Evolutionary conservation across 2,113 vertebrate species (phyloP).

Genomic region (Brachypteracias leptosomus): DNA sequence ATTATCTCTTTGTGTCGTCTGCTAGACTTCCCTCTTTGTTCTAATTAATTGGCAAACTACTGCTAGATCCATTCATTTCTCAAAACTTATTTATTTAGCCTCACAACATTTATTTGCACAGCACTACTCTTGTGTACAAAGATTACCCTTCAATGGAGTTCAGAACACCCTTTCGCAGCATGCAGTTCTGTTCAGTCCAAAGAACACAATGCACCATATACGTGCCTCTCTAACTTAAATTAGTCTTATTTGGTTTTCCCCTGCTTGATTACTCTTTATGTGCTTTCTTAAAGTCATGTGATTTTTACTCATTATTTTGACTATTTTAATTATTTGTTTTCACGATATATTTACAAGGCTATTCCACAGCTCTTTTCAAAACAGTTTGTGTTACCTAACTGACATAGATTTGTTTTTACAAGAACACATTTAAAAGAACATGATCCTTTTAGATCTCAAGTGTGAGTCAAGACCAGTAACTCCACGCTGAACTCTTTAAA

Average conservation of each 20-base stretch:
- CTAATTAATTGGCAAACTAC: constrained; percentile 75
- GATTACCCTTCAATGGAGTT: constrained; percentile 74
- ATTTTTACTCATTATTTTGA: constrained; percentile 65
- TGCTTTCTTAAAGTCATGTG: constrained; percentile 29
- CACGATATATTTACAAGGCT: not conserved
- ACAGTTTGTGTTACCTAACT: constrained; percentile 28
- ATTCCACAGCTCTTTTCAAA: not conserved
- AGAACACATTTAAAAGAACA: not conserved
- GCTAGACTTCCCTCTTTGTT: constrained; percentile 55
- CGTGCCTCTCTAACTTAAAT: constrained; percentile 54
- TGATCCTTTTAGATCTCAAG: constrained; percentile 11
- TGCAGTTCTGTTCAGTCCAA: constrained; percentile 57
- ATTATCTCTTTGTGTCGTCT: constrained; percentile 34
- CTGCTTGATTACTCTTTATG: constrained; percentile 55
- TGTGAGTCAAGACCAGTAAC: not conserved
- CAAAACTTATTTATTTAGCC: constrained; percentile 75
- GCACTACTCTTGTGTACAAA: constrained; percentile 61
- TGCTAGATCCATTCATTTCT: constrained; percentile 69
- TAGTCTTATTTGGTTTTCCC: constrained; percentile 62
- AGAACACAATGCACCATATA: constrained; percentile 37
- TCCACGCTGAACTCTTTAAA: not conserved
- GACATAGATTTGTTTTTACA: not conserved
- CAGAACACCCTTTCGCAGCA: constrained; percentile 58
- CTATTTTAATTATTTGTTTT: constrained; percentile 61
- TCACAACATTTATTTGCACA: constrained; percentile 69